Evolutionary conservation across 1,140 invertebrate genomes (phyloP).

Genomic region (Bombus ignitus): DNA sequence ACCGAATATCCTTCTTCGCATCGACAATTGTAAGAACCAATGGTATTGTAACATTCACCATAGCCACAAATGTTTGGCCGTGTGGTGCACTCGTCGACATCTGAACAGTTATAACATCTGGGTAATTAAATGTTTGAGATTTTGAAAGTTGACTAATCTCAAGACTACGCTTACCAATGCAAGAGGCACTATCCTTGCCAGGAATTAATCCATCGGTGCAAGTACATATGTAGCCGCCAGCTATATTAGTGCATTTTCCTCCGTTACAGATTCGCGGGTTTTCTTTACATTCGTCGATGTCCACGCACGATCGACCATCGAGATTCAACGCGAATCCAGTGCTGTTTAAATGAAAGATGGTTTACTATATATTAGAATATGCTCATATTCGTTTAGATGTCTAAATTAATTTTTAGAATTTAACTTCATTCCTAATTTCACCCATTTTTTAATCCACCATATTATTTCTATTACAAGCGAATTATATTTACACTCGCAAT

Average conservation of each 20-base stretch:
- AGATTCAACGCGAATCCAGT: constrained; percentile 86
- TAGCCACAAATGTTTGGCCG: constrained; percentile 88
- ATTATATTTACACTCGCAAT: too few species aligned
- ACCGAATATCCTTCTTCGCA: constrained; percentile 92
- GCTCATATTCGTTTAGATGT: not conserved
- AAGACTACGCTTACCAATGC: constrained; percentile 83
- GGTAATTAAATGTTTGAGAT: not conserved
- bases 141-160: too few species aligned
- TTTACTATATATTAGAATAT: not conserved
- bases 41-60: constrained; percentile 90
- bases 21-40: constrained; percentile 92
- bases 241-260: constrained; percentile 91
- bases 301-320: constrained; percentile 86
- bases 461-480: too few species aligned
- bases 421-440: not conserved
- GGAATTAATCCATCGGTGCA: constrained; percentile 89
- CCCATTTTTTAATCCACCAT: too few species aligned
- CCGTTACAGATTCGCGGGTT: constrained; percentile 91
- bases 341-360: constrained; percentile 83
- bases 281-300: constrained; percentile 91
- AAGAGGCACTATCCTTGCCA: constrained; percentile 87
- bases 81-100: constrained; percentile 89
- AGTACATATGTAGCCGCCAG: constrained; percentile 90
- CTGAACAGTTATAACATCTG: constrained; percentile 71
- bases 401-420: not conserved